Evolutionary conservation across 2,113 vertebrate genomes (phyloP), one percentile per base, ranked within the genome.

Genomic region (Oreotrochilus melanogaster): DNA sequence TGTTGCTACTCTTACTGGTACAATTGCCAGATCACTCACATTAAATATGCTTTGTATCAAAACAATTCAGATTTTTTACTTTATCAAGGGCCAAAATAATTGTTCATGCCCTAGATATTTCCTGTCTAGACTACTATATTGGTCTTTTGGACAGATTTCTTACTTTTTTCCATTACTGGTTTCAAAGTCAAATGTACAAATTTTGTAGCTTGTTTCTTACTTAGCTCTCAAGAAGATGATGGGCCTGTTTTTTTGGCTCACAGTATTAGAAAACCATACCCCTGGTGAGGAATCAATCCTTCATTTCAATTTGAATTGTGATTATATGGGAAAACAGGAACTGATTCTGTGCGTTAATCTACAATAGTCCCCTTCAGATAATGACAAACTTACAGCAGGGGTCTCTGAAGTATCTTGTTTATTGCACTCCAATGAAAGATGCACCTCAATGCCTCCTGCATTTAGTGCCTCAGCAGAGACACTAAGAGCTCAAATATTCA

Each of bases 81-180:
- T 94, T 79, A 96, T 96, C 71, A 89, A 92, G 76, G 72, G 89
- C 91, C 87, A 94, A 93, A 92, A 76, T 94, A 95, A 80, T 82
- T 76, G 84, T 95, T 97, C 95, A 95, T 95, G 92, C 92, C 64
- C 94, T 95, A 93, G 83, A 91, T 97, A 97, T 97, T 98, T 98
- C 97, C 97, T 88, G 93, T 98, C 97, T 98, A 98, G 97, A 98
- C 97, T 96, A 94, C 90, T 96, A 93, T 94, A 76, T 75, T 93
- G 83, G 83, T 90, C 90, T 95, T 94, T 94, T 93, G 60, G 81
- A 96, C 54, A 79, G 88, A 53, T 83, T 94, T 96, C 64, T 35
- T 93, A 9, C 80, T 87, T 84, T 96, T 96, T 96, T 88, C 82
- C 58, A 81, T 90, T 96, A 39, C 92, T 92, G n/a, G 92, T 95